phyloP scores from a whole-genome alignment of 2,888 invertebrate genomes.

The Clanis bilineata region DNA sequence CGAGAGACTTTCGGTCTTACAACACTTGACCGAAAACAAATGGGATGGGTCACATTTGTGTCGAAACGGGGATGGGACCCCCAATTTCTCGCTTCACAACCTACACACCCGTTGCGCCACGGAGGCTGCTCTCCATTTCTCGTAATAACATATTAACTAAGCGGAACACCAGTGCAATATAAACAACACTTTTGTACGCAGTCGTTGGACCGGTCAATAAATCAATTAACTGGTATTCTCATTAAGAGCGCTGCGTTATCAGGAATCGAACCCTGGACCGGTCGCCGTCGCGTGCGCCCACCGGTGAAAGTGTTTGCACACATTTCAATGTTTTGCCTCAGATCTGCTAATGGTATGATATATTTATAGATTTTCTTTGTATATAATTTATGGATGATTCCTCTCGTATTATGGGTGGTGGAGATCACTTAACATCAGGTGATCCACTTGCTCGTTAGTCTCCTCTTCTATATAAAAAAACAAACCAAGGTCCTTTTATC shows the following conservation, averaged over 20 bases:
- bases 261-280: slow-evolving; percentile 71
- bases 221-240: slow-evolving; percentile 74
- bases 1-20: too few species aligned
- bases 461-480: too few species aligned
- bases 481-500: too few species aligned
- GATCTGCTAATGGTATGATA: background rate
- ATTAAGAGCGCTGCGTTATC: slow-evolving; percentile 70
- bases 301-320: slow-evolving; percentile 70
- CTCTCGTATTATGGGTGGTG: background rate
- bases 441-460: too few species aligned
- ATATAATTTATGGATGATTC: background rate
- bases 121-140: too few species aligned
- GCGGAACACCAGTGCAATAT: background rate
- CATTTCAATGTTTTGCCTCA: slow-evolving; percentile 29
- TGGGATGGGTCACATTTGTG: too few species aligned
- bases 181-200: slow-evolving; percentile 8
- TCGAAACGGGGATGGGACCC: too few species aligned
- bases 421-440: too few species aligned
- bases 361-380: background rate
- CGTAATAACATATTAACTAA: background rate
- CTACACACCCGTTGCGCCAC: too few species aligned
- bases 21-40: too few species aligned
- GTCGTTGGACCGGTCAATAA: slow-evolving; percentile 43
- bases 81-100: too few species aligned
- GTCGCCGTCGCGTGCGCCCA: slow-evolving; percentile 64